Conservation (phyloP, 2,113 vertebrate genomes). For the Nettapus auritus region DNA sequence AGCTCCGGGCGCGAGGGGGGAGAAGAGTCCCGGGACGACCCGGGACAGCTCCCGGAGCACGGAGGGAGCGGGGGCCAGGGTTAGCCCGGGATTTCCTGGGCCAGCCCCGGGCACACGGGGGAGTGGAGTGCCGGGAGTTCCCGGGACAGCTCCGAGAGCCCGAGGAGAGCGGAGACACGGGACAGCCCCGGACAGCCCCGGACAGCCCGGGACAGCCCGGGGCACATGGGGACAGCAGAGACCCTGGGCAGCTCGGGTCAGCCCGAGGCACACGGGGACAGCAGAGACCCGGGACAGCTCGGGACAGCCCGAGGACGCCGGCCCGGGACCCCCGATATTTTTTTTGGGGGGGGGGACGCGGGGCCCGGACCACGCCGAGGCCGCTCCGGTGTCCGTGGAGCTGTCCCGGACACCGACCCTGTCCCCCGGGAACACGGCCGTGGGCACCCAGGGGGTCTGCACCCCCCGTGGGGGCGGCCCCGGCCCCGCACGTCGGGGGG, state of each 20-base stretch:
- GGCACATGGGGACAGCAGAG: background rate
- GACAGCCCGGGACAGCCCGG: background rate
- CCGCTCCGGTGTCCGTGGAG: background rate
- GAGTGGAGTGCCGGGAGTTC: background rate
- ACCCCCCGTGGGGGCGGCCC: background rate
- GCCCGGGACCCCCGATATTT: background rate
- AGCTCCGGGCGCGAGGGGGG: background rate
- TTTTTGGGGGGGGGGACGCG: background rate
- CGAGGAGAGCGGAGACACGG: background rate
- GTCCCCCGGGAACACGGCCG: background rate
- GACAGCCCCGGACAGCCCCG: background rate
- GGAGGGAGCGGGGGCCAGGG: background rate
- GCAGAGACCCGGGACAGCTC: background rate
- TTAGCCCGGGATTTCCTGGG: background rate
- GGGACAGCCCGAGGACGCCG: background rate
- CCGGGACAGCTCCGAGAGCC: background rate
- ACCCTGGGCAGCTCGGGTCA: background rate
- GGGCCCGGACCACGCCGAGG: background rate
- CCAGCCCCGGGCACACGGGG: background rate
- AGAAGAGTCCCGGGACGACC: background rate
- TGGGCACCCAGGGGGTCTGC: background rate
- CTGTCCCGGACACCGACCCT: too few species aligned
- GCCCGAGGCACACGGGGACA: background rate
- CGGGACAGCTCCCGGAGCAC: background rate
- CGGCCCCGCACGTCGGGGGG: background rate